Base-by-base conservation (phyloP, 2,888 invertebrate species). In the Tachina fera region DNA sequence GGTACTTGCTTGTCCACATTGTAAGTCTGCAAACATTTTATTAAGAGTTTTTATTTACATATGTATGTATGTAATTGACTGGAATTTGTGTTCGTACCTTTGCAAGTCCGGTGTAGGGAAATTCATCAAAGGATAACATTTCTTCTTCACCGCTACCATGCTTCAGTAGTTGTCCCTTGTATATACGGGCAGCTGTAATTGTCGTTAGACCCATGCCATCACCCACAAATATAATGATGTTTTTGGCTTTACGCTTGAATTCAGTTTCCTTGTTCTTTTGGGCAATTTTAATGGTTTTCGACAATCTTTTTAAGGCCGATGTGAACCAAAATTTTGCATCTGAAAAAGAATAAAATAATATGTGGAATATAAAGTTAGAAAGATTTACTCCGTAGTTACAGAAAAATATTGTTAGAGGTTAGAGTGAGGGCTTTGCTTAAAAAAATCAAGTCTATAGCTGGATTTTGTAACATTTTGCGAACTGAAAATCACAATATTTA, bases 201-300 rank as follows among this genome's bases (percentile, higher is more conserved):
- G 95, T 95, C 4, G 95, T 93, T 75, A 95, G 86, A 6, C 95
- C 95, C 95, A 96, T 95, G 4, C 96, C 96, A 90, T 96, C 96
- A 0, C 96, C 96, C 61, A 96, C 91, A 88, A 95, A 95, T 13
- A 95, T 89, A 71, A 96, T 95, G 31, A 95, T 93, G 89, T 95
- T 96, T 89, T 94, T 95, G 2, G 95, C 95, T 84, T 92, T 92
- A 16, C 87, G 88, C 22, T 84, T 83, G 56, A 89, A 89, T 0
- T 82, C 88, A 8, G 31, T 84, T 19, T 90, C 89, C 47, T 94
- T 90, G 9, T 94, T 84, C 14, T 84, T 81, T 47, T 94, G 90
- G 2, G 94, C 93, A 13, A 92, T 92, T 63, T 92, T 79, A 92
- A 92, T 61, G 93, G 93, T 80, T 92, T 93, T 88, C 91, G 90